Conservation (phyloP, 2,113 vertebrate genomes). For the Thermophis baileyi region DNA sequence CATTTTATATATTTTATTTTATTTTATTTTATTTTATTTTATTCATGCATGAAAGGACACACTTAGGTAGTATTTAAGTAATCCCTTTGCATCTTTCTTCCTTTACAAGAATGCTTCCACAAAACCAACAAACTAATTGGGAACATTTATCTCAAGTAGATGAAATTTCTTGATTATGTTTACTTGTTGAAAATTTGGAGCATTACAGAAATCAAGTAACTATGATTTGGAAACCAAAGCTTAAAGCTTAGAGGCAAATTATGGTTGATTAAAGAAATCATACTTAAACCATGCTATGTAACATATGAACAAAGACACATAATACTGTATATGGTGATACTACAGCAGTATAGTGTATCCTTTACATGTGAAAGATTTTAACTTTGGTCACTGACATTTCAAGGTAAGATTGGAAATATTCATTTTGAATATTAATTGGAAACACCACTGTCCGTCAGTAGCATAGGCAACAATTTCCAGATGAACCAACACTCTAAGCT, state of each 20-base stretch:
- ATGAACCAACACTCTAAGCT: neutral
- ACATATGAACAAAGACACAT: neutral
- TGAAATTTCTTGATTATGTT: constrained; percentile 17
- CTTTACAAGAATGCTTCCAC: constrained; percentile 33
- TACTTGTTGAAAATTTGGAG: neutral
- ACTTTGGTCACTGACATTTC: neutral
- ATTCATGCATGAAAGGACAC: constrained; percentile 38
- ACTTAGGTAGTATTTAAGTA: constrained; percentile 41
- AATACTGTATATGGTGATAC: neutral
- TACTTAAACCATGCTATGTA: neutral
- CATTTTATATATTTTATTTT: neutral
- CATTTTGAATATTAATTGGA: neutral
- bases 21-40: neutral
- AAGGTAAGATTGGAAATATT: neutral
- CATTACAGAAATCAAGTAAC: neutral
- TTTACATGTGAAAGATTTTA: neutral
- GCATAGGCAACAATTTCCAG: neutral
- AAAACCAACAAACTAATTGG: constrained; percentile 44
- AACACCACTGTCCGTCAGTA: neutral
- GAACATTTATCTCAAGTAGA: constrained; percentile 17
- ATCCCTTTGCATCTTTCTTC: neutral
- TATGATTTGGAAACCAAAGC: neutral
- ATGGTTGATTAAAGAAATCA: neutral
- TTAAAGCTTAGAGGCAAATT: neutral
- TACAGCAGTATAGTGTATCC: neutral